phyloP scores from a whole-genome alignment of 1,140 invertebrate genomes.

The Elysia chlorotica region DNA sequence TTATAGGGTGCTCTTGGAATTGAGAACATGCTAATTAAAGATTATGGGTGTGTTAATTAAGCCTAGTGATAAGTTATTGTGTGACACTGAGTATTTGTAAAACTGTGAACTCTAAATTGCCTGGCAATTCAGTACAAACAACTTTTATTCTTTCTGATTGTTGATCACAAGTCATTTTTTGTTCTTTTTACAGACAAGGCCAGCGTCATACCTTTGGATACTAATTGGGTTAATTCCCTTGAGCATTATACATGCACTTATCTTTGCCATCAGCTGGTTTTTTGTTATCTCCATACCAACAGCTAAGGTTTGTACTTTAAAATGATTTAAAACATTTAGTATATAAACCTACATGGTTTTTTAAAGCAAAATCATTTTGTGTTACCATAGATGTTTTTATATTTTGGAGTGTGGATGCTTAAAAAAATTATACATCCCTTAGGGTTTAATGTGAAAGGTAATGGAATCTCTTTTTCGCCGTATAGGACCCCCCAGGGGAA shows the following conservation, averaged over 20 bases:
- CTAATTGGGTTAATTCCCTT: conserved; percentile 45
- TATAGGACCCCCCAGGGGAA: no score
- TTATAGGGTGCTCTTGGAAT: no score
- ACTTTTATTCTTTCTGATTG: neutral
- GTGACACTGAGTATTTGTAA: neutral
- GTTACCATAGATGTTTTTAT: neutral
- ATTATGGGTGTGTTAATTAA: no score
- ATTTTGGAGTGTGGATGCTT: neutral
- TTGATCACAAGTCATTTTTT: neutral
- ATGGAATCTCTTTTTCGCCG: no score
- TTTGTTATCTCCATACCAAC: conserved; percentile 53
- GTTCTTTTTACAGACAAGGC: conserved; percentile 23
- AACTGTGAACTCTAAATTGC: neutral
- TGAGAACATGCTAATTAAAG: no score
- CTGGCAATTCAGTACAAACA: neutral
- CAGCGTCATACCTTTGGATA: conserved; percentile 47
- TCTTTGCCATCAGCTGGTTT: conserved; percentile 43
- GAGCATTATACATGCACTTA: conserved; percentile 39
- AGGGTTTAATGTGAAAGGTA: no score
- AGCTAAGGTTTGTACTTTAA: conserved; percentile 40
- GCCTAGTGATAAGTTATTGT: neutral
- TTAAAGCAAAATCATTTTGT: neutral
- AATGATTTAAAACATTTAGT: neutral
- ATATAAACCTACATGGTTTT: neutral
- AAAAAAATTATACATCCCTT: no score